Conservation (phyloP, 2,888 invertebrate genomes). For the Rotaria magnacalcarata region DNA sequence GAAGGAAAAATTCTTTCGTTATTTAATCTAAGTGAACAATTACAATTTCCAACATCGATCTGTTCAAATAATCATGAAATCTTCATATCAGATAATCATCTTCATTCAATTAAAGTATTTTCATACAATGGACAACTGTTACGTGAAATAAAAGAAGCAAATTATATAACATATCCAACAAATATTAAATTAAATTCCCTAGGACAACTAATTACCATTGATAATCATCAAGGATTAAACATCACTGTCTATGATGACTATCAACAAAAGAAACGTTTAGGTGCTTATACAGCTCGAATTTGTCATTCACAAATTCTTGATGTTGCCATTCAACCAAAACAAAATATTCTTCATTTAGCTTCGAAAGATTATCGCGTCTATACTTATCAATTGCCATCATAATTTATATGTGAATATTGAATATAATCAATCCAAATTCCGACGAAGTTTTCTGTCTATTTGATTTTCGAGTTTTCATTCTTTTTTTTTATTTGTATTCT, state of each 20-base stretch:
- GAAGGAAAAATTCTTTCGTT: background rate
- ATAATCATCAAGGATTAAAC: conserved; percentile 4
- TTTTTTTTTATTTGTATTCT: background rate
- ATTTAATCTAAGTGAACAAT: background rate
- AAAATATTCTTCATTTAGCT: conserved; percentile 7
- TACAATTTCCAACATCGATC: conserved; percentile 14
- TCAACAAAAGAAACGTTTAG: conserved; percentile 14
- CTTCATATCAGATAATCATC: background rate
- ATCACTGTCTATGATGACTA: background rate
- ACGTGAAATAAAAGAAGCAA: background rate
- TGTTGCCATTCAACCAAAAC: background rate
- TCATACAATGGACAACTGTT: background rate
- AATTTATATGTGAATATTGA: background rate
- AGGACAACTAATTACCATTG: conserved; percentile 1
- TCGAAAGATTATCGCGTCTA: background rate
- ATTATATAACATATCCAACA: conserved; percentile 26
- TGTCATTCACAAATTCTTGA: conserved; percentile 21
- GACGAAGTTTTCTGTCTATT: background rate
- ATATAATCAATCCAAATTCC: background rate
- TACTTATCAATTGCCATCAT: background rate
- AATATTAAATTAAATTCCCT: background rate
- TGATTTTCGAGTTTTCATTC: background rate
- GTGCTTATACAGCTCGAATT: conserved; percentile 8
- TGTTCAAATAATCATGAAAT: conserved; percentile 13
- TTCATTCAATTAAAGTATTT: background rate